Percentiles rank a stretch among this genome's conserved stretches.
These are phyloP conservation scores for Nasonia vitripennis DNA, from an alignment of 1,140 invertebrate species.

Conservation along the genomic window DNA sequence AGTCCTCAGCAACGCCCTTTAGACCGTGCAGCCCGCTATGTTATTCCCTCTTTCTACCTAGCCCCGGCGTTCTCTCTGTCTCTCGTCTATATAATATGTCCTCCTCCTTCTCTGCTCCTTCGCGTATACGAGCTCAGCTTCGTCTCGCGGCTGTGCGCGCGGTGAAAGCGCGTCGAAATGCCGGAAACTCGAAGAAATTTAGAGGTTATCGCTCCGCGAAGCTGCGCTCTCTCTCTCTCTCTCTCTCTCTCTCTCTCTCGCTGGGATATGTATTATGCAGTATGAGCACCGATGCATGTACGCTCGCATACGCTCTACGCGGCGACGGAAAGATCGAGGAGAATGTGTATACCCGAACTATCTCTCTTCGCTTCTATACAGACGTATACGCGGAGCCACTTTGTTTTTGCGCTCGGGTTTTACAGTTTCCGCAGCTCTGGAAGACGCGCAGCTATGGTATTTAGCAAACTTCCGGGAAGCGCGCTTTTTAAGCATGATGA, in stretches of 20 bases:
- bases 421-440: neutral
- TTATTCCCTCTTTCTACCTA: neutral
- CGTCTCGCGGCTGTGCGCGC: neutral
- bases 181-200: slow-evolving; percentile 58
- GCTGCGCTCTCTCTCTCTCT: neutral
- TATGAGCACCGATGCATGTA: neutral
- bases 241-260: no score
- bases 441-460: no score
- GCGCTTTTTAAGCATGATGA: no score
- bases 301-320: no score
- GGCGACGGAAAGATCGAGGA: neutral
- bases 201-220: slow-evolving; percentile 50
- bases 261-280: no score
- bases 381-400: neutral
- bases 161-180: slow-evolving; percentile 42
- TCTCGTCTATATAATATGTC: neutral
- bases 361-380: neutral
- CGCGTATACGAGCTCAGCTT: neutral
- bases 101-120: neutral
- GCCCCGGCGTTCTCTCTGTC: neutral
- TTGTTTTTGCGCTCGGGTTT: neutral
- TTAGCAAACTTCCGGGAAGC: no score
- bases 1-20: slow-evolving; percentile 17
- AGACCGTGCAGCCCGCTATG: neutral
- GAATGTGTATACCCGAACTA: neutral